These are phyloP conservation scores for Hepsetus odoe DNA, from an alignment of 2,113 vertebrate species.

Conservation along the genomic window DNA sequence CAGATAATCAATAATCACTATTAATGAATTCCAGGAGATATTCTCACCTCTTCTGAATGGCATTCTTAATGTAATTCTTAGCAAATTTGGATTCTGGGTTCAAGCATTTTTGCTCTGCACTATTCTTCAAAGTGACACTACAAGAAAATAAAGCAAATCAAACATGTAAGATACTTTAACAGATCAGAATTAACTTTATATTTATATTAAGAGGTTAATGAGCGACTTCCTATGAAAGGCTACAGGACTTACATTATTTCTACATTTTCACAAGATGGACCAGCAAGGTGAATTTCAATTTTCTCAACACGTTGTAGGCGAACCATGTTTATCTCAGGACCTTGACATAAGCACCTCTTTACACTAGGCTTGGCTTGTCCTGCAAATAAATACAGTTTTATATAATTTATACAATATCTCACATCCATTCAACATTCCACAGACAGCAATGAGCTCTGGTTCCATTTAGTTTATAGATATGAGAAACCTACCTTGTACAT, in stretches of 20 bases:
- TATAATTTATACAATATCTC: not conserved
- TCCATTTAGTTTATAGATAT: not conserved
- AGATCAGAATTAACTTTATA: not conserved
- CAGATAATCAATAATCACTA: not conserved
- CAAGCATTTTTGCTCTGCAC: conserved; percentile 32
- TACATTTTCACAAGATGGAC: conserved; percentile 35
- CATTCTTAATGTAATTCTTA: conserved; percentile 20
- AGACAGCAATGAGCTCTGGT: not conserved
- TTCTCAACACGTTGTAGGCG: conserved; percentile 13
- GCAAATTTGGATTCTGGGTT: conserved; percentile 48
- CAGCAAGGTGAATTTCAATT: conserved; percentile 41
- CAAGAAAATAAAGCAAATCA: conserved; percentile 6
- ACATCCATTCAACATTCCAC: not conserved
- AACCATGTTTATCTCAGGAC: conserved; percentile 6
- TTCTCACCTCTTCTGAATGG: conserved; percentile 43
- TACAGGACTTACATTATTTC: conserved; percentile 50
- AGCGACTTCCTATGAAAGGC: not conserved
- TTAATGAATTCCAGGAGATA: not conserved
- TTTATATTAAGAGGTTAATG: not conserved
- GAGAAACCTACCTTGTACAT: not conserved
- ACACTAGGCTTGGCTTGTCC: conserved; percentile 14
- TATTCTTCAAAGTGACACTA: conserved; percentile 45
- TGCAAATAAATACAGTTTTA: conserved; percentile 10
- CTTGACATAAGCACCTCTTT: conserved; percentile 47
- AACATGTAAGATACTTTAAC: not conserved